Percentiles rank a stretch among this genome's conserved stretches.
phyloP scores from a whole-genome alignment of 2,113 vertebrate species.

The Catharus bicknelli region DNA sequence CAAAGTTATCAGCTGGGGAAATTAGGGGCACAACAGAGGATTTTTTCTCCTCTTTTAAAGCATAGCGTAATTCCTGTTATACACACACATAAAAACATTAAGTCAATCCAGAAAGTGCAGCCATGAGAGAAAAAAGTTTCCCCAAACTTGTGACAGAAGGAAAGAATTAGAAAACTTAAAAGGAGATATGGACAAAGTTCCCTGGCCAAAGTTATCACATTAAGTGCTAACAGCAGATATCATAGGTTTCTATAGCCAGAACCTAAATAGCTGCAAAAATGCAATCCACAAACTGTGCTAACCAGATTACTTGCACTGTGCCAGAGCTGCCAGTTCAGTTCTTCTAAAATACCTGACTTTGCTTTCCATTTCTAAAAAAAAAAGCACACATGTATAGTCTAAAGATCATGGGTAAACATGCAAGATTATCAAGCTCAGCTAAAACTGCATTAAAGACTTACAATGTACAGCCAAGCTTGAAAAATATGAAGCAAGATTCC shows the following conservation, averaged over 20 bases:
- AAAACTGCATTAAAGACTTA: neutral
- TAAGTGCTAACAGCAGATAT: neutral
- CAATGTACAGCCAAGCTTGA: neutral
- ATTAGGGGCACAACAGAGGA: accelerated
- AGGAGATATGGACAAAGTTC: neutral
- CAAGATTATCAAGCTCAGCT: neutral
- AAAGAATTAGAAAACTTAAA: neutral
- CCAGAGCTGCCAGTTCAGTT: neutral
- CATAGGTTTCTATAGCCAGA: neutral
- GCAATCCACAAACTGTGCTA: neutral
- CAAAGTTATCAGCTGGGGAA: neutral
- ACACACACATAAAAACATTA: neutral
- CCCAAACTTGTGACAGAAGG: neutral
- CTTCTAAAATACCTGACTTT: neutral
- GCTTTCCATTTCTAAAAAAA: neutral
- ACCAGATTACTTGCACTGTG: neutral
- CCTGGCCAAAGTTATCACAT: neutral
- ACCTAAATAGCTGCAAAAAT: neutral
- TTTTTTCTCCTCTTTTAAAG: neutral
- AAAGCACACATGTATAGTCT: neutral
- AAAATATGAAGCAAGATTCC: neutral
- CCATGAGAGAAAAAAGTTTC: neutral
- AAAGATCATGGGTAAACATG: neutral
- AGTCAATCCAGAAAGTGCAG: neutral
- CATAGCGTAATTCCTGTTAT: neutral